Percentiles rank a stretch among this genome's conserved stretches.
These are phyloP conservation scores for Amblyjoppa fuscipennis DNA, from an alignment of 2,888 invertebrate species.

Conservation along the genomic window DNA sequence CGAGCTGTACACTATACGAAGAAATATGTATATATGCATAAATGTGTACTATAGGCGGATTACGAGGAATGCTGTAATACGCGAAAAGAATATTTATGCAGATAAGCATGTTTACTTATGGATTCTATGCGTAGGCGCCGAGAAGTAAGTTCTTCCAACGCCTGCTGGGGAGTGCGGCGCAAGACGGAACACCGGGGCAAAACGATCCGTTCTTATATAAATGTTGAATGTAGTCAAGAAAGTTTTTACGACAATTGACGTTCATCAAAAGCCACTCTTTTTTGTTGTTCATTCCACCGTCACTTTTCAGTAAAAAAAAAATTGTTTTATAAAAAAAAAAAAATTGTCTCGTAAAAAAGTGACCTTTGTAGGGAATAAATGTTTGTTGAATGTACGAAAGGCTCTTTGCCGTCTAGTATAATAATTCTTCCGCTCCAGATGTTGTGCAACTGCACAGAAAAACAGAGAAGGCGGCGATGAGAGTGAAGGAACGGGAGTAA, in stretches of 20 bases:
- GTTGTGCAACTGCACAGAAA: conserved; percentile 7
- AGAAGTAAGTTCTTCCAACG: neutral
- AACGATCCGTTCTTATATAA: neutral
- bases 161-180: neutral
- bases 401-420: neutral
- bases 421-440: neutral
- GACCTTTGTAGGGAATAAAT: neutral
- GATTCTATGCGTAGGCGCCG: neutral
- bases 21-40: conserved; percentile 16
- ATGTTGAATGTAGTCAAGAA: neutral
- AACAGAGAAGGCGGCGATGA: neutral
- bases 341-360: neutral
- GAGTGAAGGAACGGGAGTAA: neutral
- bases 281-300: neutral
- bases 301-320: no score
- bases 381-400: neutral
- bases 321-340: no score
- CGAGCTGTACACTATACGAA: conserved; percentile 20
- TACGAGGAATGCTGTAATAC: conserved; percentile 28
- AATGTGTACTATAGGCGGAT: conserved; percentile 16
- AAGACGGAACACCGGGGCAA: neutral
- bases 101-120: conserved; percentile 47
- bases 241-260: neutral
- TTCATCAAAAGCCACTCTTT: neutral
- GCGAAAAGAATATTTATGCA: conserved; percentile 46